phyloP scores from a whole-genome alignment of 2,888 invertebrate species.

The Pachycephus smyrnensis region DNA sequence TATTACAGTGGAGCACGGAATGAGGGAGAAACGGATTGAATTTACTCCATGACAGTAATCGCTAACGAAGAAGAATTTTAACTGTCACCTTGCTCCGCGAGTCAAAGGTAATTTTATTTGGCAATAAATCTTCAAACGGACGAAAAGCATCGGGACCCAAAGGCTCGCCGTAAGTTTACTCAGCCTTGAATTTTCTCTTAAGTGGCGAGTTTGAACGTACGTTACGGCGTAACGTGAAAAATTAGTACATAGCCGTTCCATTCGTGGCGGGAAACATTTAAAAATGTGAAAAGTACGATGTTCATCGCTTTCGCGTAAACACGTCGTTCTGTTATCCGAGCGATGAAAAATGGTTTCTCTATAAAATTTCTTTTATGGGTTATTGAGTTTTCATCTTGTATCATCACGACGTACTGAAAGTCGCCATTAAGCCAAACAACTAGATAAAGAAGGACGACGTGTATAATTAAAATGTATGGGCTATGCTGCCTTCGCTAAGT shows the following conservation, averaged over 20 bases:
- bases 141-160: not conserved
- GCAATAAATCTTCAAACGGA: not conserved
- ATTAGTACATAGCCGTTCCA: not conserved
- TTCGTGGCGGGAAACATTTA: not conserved
- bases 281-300: not conserved
- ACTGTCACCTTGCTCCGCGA: not conserved
- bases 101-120: not conserved
- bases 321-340: not conserved
- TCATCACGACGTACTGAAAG: not conserved
- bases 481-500: not conserved
- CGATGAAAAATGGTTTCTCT: not conserved
- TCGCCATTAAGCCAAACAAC: not conserved
- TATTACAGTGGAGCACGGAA: not conserved
- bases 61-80: not conserved
- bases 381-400: not conserved
- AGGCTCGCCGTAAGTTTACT: not conserved
- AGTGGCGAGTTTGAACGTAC: not conserved
- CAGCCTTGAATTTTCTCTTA: not conserved
- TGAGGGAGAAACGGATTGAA: not conserved
- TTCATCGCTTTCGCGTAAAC: not conserved
- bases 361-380: not conserved
- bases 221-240: not conserved
- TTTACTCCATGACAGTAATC: not conserved
- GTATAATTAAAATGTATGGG: conserved; percentile 30
- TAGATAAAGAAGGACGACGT: conserved; percentile 6